Conservation (phyloP, 2,113 vertebrate species). For the Cettia cetti region DNA sequence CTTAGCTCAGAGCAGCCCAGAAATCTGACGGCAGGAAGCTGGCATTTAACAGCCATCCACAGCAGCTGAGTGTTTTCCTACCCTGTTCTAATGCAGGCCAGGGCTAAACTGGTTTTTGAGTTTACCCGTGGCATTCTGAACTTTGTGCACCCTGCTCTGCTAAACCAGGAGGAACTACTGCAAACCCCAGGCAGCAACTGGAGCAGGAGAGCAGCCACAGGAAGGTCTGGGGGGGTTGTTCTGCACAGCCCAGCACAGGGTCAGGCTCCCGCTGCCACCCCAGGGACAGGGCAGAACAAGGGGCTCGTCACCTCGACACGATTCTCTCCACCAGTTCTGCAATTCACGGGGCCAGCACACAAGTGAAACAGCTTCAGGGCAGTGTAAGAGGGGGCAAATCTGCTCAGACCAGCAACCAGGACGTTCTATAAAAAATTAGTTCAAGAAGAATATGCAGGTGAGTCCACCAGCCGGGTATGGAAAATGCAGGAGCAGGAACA, state of each 20-base stretch:
- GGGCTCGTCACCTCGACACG: neutral
- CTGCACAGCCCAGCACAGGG: neutral
- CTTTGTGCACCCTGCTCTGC: neutral
- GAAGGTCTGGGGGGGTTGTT: neutral
- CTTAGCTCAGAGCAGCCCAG: neutral
- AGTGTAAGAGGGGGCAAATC: rapidly evolving
- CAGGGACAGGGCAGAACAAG: rapidly evolving
- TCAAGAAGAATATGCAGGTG: rapidly evolving
- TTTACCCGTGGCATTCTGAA: neutral
- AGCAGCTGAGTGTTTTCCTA: neutral
- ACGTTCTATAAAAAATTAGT: neutral
- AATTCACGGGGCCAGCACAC: neutral
- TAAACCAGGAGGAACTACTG: neutral
- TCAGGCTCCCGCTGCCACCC: neutral
- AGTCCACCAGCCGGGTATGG: neutral
- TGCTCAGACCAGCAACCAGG: rapidly evolving
- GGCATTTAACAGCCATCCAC: neutral
- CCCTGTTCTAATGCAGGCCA: neutral
- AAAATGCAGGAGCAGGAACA: neutral
- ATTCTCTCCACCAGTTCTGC: neutral
- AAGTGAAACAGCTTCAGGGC: neutral
- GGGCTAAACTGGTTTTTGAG: neutral
- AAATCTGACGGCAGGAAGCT: neutral
- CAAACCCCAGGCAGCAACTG: neutral
- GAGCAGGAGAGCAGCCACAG: neutral